These are phyloP conservation scores for Suricata suricatta DNA, from an alignment of 2,113 vertebrate species.

Conservation along the genomic window DNA sequence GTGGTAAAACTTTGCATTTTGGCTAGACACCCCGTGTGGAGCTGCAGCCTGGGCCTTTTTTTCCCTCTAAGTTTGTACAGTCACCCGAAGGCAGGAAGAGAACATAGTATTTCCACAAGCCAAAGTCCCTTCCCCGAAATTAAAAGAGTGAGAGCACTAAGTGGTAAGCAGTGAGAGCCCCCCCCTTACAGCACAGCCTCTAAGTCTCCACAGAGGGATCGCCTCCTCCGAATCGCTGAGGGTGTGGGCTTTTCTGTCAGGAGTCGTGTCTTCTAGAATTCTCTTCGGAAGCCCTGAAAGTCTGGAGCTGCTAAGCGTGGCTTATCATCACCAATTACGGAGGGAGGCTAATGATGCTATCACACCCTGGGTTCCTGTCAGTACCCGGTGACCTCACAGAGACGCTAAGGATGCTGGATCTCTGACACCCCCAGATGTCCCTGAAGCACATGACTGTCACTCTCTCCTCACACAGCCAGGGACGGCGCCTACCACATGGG, in stretches of 20 bases:
- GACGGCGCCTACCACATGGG: rapidly evolving
- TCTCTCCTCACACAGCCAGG: background rate
- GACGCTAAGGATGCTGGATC: background rate
- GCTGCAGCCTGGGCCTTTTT: constrained; percentile 35
- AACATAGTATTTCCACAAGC: constrained; percentile 61
- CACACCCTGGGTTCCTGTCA: background rate
- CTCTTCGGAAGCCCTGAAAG: background rate
- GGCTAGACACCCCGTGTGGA: constrained; percentile 83
- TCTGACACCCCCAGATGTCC: background rate
- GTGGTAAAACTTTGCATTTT: constrained; percentile 88
- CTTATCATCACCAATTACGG: background rate
- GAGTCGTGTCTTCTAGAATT: background rate
- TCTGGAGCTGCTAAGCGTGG: background rate
- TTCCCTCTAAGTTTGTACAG: constrained; percentile 46
- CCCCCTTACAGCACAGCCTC: background rate
- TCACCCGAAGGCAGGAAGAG: constrained; percentile 58
- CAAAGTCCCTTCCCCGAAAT: constrained; percentile 8
- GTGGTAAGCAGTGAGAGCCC: background rate
- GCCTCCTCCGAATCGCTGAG: background rate
- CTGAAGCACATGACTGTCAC: rapidly evolving
- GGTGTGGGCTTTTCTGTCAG: background rate
- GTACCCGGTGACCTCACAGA: background rate
- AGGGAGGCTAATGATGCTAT: background rate
- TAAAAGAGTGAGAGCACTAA: background rate
- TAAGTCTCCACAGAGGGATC: rapidly evolving